Conservation (phyloP, 2,113 vertebrate genomes). For the Corapipo altera region DNA sequence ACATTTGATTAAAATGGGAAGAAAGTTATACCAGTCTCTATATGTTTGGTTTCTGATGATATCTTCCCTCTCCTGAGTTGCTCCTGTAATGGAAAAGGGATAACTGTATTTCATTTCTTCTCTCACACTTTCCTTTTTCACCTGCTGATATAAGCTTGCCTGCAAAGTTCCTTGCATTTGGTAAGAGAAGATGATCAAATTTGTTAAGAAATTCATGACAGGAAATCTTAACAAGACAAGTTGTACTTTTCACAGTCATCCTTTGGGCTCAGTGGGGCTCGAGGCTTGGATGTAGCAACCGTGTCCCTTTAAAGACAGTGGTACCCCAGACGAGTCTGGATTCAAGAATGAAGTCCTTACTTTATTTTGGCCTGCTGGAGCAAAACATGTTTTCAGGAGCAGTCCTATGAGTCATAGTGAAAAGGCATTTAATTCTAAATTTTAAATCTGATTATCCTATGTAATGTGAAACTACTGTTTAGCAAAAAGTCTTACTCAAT, state of each 20-base stretch:
- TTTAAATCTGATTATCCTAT: background rate
- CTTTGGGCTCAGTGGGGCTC: background rate
- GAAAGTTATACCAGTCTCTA: background rate
- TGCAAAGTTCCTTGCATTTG: background rate
- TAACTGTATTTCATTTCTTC: background rate
- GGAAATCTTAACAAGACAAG: background rate
- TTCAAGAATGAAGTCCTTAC: background rate
- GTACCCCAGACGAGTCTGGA: background rate
- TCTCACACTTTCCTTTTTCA: background rate
- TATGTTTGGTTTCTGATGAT: background rate
- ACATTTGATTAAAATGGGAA: background rate
- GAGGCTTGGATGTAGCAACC: background rate
- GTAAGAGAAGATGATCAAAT: background rate
- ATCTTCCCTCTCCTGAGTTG: background rate
- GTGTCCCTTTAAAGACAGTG: background rate
- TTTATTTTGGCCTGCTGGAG: background rate
- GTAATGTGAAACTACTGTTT: background rate
- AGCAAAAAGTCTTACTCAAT: background rate
- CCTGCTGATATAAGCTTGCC: background rate
- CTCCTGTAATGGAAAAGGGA: background rate
- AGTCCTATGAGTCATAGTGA: background rate
- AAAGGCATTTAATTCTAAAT: background rate
- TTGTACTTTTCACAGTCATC: background rate
- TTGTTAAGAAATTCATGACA: background rate
- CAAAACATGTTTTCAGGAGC: background rate